These are phyloP conservation scores for Tridacna crocea DNA, from an alignment of 2,888 invertebrate genomes.

Conservation along the genomic window DNA sequence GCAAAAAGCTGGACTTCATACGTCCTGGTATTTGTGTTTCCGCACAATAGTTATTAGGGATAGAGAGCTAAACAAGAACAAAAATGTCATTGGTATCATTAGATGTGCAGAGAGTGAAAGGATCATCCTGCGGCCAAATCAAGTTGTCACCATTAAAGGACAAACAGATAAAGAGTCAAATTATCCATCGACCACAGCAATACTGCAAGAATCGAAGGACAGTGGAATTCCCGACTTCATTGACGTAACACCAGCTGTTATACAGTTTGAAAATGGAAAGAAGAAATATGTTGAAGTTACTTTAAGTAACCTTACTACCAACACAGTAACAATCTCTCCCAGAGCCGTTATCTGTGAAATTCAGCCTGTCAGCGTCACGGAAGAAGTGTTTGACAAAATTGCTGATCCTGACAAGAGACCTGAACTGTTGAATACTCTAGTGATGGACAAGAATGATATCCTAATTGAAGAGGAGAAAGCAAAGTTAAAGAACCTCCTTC, in stretches of 20 bases:
- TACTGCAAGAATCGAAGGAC: too few species aligned
- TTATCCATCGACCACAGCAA: conserved; percentile 15
- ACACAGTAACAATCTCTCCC: too few species aligned
- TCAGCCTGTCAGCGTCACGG: too few species aligned
- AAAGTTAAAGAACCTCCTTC: too few species aligned
- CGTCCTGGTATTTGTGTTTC: conserved; percentile 36
- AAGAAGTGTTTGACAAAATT: neutral
- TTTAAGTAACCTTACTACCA: too few species aligned
- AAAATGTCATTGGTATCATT: conserved; percentile 20
- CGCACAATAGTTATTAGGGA: conserved; percentile 29
- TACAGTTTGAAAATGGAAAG: too few species aligned
- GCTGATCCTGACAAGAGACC: neutral
- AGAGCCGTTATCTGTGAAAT: conserved; percentile 14
- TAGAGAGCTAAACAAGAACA: conserved; percentile 27
- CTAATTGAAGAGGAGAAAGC: neutral
- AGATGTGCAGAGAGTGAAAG: conserved; percentile 23
- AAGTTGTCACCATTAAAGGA: too few species aligned
- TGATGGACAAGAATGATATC: neutral
- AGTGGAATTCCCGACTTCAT: too few species aligned
- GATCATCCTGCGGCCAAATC: conserved; percentile 31
- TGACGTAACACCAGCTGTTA: too few species aligned
- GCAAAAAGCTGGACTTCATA: conserved; percentile 29
- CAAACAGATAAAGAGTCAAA: conserved; percentile 30
- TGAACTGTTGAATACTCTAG: neutral
- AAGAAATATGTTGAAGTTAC: conserved; percentile 31